A percentile compares a stretch with the other conserved stretches of the same genome.
Evolutionary conservation across 2,888 invertebrate genomes (phyloP).

Genomic region (Heteromyza rotundicornis): DNA sequence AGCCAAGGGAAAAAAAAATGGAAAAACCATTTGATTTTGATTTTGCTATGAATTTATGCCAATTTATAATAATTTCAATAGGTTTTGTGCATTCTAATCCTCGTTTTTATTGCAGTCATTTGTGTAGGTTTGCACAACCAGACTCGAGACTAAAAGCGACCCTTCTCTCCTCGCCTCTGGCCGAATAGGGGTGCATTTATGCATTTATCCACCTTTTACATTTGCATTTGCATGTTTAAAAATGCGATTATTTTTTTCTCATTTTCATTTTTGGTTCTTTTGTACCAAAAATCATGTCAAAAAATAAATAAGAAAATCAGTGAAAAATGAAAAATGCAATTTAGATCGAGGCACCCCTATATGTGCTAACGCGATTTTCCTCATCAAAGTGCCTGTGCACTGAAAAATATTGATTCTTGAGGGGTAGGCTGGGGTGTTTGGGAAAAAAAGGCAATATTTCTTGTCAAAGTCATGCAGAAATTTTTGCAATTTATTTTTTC

Average conservation of each 20-base stretch:
- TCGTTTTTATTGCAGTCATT: conserved; percentile 30
- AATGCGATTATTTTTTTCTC: conserved; percentile 38
- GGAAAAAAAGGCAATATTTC: conserved; percentile 6
- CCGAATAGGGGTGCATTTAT: conserved; percentile 36
- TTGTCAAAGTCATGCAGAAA: conserved; percentile 22
- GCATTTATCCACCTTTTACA: conserved; percentile 33
- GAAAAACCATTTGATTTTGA: conserved; percentile 27
- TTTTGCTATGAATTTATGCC: conserved; percentile 46
- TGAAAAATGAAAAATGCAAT: conserved; percentile 49
- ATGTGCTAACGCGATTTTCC: too few species aligned
- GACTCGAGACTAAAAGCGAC: too few species aligned
- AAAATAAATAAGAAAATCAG: conserved; percentile 23
- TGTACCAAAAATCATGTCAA: conserved; percentile 12
- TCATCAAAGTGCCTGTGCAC: background rate
- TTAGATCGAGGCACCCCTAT: conserved; percentile 32
- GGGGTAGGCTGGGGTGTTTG: too few species aligned
- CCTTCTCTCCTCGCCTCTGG: background rate
- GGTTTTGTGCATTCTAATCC: conserved; percentile 29
- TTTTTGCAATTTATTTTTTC: conserved; percentile 36
- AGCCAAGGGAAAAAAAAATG: background rate
- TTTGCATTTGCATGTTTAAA: conserved; percentile 53
- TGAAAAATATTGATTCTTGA: too few species aligned
- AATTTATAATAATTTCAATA: conserved; percentile 39
- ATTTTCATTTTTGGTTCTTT: conserved; percentile 18
- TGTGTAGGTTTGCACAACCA: conserved; percentile 18